Conservation (phyloP, 2,888 invertebrate species). For the Oscheius onirici region DNA sequence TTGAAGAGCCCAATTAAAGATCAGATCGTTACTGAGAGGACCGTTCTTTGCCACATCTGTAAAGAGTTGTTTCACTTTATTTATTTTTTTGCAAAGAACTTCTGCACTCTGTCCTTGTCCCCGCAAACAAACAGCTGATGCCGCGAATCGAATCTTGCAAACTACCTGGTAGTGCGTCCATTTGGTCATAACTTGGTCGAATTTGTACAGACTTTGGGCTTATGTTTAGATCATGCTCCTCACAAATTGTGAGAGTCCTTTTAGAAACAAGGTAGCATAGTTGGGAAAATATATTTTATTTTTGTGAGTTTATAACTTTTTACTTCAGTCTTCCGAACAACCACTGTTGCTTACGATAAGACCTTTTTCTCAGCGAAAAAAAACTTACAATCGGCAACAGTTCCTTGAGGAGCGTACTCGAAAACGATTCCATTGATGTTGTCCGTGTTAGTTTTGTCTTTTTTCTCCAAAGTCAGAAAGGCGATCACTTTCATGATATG, state of each 20-base stretch:
- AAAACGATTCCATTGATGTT: conserved; percentile 1
- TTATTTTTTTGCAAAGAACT: background rate
- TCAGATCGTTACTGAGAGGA: background rate
- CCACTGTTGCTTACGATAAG: too few species aligned
- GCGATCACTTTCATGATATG: background rate
- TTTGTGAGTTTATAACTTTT: background rate
- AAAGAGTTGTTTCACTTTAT: background rate
- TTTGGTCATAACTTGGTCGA: too few species aligned
- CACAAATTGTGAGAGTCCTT: too few species aligned
- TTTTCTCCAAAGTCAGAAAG: background rate
- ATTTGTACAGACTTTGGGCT: too few species aligned
- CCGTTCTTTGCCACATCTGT: background rate
- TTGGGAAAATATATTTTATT: background rate
- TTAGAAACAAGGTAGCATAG: too few species aligned
- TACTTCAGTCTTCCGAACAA: too few species aligned
- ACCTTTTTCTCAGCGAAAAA: background rate
- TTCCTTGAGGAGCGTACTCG: conserved; percentile 4
- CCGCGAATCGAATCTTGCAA: too few species aligned
- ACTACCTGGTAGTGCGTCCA: too few species aligned
- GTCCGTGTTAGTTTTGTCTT: background rate
- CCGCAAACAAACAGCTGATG: too few species aligned
- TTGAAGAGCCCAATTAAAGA: background rate
- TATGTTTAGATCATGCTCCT: too few species aligned
- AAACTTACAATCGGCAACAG: background rate
- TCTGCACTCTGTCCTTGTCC: too few species aligned